Base-by-base conservation (phyloP, 2,888 invertebrate genomes). In the Leptopterna dolabrata region DNA sequence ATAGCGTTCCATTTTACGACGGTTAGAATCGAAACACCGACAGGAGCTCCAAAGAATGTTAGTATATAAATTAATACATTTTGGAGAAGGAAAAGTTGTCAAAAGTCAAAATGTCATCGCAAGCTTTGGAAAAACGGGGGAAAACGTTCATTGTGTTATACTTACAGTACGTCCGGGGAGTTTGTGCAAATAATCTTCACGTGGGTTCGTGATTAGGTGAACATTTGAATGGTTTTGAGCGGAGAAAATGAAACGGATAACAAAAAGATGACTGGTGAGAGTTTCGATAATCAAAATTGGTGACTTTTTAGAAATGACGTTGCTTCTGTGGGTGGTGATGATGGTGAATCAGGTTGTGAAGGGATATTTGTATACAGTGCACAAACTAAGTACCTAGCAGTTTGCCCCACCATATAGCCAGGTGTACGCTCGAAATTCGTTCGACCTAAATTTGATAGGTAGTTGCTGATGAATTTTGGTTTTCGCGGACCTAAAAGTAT, bases 101-200 rank as follows among this genome's bases (percentile, higher is more conserved):
- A 27, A 63, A 24, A 63, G 63, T 63, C 63, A 24, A 63, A 63
- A 63, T 63, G 6, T 27, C 63, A 63, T 63, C 63, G 19, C 63
- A 63, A 63, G 63, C 63, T 1, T 19, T 63, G 63, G 63, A 24
- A 63, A n/a, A 63, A 63, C 4, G 24, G 63, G 51, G 63, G 63
- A 24, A 24, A 24, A 63, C 19, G 63, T 63, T 63, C 36, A 63
- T 24, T 7, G 63, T 51, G 51, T 63, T 24, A 78, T 78, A 78
- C 78, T 78, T 45, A 78, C 78, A 63, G 63, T 27, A 63, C 6
- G 24, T 24, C 19, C 63, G 19, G 63, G 63, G 63, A 63, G 19
- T 63, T 63, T 43, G 78, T 78, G 78, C 78, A 78, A 78, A 14
- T 78, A 78, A 78, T 45, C 41, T 78, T 76, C 45, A 45, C 78